Base-by-base conservation (phyloP, 2,113 vertebrate genomes). In the Scartelaos histophorus region DNA sequence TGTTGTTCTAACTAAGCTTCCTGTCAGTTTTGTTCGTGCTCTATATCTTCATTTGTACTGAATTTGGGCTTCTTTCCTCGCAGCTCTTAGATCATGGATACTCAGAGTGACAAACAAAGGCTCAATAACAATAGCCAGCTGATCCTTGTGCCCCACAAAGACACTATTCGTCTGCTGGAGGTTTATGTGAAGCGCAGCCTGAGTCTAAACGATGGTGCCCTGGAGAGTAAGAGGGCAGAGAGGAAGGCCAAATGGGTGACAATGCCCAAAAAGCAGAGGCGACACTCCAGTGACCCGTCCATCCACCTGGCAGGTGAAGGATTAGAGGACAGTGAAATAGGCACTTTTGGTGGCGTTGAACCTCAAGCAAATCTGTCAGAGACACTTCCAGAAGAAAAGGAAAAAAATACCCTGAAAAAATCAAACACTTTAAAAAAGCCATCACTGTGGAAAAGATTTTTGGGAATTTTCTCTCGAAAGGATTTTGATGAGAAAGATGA, bases 141-240 rank as follows among this genome's bases (percentile, higher is more conserved):
- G 70, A 91, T 94, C n/a, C 86, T 1, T 0, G 87, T 94, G 9
- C 86, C 90, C 57, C 91, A 83, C 66, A 90, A 88, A 56, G 93
- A 94, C 17, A 90, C 89, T 0, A 69, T 81, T 66, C 94, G 92
- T 2, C 89, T 95, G 67, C 85, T 95, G 38, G 95, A 95, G 86
- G 90, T 92, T 0, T 91, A 93, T 0, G 89, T 95, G 35, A 92
- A 88, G 61, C 90, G 92, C 73, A 92, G 93, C 1, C 74, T 95
- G 70, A 97, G 95, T 76, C 81, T 93, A 61, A 89, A 91, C 0
- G 92, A 95, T 0, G 84, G 76, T 2, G 4, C 76, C 0, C 12
- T 38, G 1, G 0, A 0, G 19, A 1, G 21, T 3, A 74, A 34
- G 67, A 71, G 3, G 11, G 0, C 11, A 0, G 0, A 10, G 43